A percentile compares a stretch with the other conserved stretches of the same genome.
Conservation (phyloP, 2,888 invertebrate genomes). For the Liodrosophila aerea region DNA sequence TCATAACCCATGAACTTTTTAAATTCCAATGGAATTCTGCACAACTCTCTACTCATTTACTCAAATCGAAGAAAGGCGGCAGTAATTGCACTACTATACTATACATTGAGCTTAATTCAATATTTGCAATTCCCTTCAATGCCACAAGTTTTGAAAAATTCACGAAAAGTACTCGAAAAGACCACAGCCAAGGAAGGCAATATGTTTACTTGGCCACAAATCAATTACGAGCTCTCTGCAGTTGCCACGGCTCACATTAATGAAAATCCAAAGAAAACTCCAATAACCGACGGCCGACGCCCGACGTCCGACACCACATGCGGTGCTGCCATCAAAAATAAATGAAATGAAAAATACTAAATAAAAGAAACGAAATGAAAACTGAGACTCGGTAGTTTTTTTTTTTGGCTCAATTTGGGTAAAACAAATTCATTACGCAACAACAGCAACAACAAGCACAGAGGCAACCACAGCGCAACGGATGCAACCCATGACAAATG, state of each 20-base stretch:
- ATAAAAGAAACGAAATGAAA: slow-evolving; percentile 42
- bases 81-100: too few species aligned
- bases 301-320: slow-evolving; percentile 49
- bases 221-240: slow-evolving; percentile 65
- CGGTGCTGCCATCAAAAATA: slow-evolving; percentile 29
- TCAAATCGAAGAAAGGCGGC: too few species aligned
- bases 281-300: slow-evolving; percentile 2
- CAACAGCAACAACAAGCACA: slow-evolving; percentile 15
- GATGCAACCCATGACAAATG: slow-evolving; percentile 65
- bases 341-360: slow-evolving; percentile 23
- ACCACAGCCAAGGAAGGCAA: slow-evolving; percentile 28
- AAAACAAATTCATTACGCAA: slow-evolving; percentile 71
- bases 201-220: slow-evolving; percentile 65
- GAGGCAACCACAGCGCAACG: slow-evolving; percentile 31
- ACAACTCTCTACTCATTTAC: not conserved
- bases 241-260: slow-evolving; percentile 55
- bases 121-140: not conserved
- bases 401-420: slow-evolving; percentile 51
- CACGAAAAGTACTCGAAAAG: not conserved
- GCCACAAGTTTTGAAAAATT: not conserved
- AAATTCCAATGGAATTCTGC: not conserved
- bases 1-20: too few species aligned
- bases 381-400: slow-evolving; percentile 50
- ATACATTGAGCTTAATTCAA: too few species aligned
- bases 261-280: slow-evolving; percentile 62